phyloP scores from a whole-genome alignment of 2,797 vertebrate species.

The Semotilus atromaculatus region DNA sequence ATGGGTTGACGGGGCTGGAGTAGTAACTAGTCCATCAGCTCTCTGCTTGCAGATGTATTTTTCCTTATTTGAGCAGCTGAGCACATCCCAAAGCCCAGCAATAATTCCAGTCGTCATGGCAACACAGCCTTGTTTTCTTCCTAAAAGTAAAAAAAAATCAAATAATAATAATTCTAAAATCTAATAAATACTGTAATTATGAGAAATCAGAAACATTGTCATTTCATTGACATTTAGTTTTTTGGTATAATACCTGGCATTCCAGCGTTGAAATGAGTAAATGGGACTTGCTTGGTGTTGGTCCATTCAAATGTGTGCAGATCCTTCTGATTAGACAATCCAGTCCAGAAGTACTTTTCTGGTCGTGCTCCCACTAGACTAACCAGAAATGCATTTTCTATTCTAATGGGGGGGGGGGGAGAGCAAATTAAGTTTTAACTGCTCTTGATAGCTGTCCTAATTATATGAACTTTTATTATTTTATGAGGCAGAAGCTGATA shows the following conservation, averaged over 20 bases:
- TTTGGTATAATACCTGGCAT: slow-evolving; percentile 85
- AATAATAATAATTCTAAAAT: neutral
- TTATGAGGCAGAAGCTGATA: neutral
- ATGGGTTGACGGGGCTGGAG: slow-evolving; percentile 79
- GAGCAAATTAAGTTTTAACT: neutral
- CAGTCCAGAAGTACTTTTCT: slow-evolving; percentile 92
- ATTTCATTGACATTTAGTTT: neutral
- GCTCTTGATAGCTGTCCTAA: neutral
- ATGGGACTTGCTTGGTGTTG: slow-evolving; percentile 76
- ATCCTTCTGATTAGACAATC: slow-evolving; percentile 85
- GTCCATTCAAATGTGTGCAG: slow-evolving; percentile 85
- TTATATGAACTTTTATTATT: neutral
- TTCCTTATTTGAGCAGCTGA: slow-evolving; percentile 85
- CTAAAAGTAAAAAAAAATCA: slow-evolving; percentile 71
- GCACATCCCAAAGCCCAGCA: slow-evolving; percentile 93
- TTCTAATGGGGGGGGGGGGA: slow-evolving; percentile 78
- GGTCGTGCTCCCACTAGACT: slow-evolving; percentile 87
- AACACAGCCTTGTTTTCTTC: slow-evolving; percentile 86
- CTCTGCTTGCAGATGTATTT: slow-evolving; percentile 92
- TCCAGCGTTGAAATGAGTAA: slow-evolving; percentile 89
- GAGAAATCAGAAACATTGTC: neutral
- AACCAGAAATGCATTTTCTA: slow-evolving; percentile 92
- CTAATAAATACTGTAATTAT: neutral
- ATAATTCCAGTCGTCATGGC: slow-evolving; percentile 87
- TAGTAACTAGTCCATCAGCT: slow-evolving; percentile 83